These are phyloP conservation scores for Ischnura elegans DNA, from an alignment of 2,888 invertebrate species.

Conservation along the genomic window DNA sequence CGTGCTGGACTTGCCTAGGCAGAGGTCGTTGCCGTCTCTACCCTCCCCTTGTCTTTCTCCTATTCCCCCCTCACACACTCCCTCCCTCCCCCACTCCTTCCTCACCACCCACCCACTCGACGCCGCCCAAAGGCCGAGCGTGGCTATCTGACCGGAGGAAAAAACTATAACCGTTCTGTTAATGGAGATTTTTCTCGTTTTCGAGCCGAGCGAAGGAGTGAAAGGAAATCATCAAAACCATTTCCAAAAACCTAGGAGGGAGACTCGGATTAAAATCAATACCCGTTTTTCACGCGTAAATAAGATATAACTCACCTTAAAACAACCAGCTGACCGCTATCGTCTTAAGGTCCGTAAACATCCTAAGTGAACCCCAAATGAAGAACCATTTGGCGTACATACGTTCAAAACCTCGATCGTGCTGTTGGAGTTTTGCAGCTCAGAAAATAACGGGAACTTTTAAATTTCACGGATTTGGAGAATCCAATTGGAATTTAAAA, in stretches of 20 bases:
- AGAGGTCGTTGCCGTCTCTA: slow-evolving; percentile 49
- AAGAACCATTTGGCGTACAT: too few species aligned
- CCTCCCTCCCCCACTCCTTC: background rate
- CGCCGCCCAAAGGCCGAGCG: background rate
- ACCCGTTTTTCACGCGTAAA: background rate
- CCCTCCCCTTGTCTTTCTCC: background rate
- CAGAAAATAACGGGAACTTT: too few species aligned
- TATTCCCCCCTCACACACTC: too few species aligned
- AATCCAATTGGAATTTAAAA: too few species aligned
- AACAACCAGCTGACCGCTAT: too few species aligned
- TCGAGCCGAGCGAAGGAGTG: background rate
- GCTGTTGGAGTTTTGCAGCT: too few species aligned
- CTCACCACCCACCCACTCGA: background rate
- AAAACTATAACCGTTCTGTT: background rate
- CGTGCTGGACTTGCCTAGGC: slow-evolving; percentile 8
- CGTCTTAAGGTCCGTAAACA: too few species aligned
- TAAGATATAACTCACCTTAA: too few species aligned
- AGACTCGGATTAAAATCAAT: background rate
- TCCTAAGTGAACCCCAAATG: too few species aligned
- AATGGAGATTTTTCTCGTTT: background rate
- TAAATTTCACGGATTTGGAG: too few species aligned
- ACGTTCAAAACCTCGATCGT: too few species aligned
- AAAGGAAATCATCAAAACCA: background rate
- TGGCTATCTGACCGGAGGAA: slow-evolving; percentile 13
- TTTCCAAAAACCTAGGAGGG: slow-evolving; percentile 22